phyloP scores from a whole-genome alignment of 1,140 invertebrate species.

The Tetramorium simillimum region DNA sequence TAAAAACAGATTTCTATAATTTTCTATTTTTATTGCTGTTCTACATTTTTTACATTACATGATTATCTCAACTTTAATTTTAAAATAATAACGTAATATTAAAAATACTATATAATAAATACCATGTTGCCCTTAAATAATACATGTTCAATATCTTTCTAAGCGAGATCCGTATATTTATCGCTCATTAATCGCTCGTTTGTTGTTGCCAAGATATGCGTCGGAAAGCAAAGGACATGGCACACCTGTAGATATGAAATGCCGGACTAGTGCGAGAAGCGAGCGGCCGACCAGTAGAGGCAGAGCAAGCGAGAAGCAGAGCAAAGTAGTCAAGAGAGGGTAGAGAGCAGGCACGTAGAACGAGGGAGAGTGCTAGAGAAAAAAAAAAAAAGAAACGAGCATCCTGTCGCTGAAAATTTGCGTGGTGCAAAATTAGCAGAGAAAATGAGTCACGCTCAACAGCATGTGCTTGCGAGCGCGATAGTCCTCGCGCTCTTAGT shows the following conservation, averaged over 20 bases:
- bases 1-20: neutral
- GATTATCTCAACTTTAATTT: neutral
- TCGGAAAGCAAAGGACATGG: conserved; percentile 81
- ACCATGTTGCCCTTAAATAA: neutral
- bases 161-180: neutral
- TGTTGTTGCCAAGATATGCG: conserved; percentile 81
- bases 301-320: conserved; percentile 65
- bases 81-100: neutral
- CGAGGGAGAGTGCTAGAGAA: conserved; percentile 24
- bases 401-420: neutral
- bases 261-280: conserved; percentile 78
- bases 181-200: conserved; percentile 66
- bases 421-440: conserved; percentile 26
- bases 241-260: conserved; percentile 82
- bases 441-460: conserved; percentile 85
- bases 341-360: conserved; percentile 65
- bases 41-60: neutral
- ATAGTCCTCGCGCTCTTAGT: conserved; percentile 87
- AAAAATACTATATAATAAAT: neutral
- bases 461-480: conserved; percentile 87
- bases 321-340: conserved; percentile 54
- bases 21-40: neutral
- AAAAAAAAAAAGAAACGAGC: neutral
- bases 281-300: conserved; percentile 51
- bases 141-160: neutral